Percentiles rank a stretch among this genome's conserved stretches.
phyloP scores from a whole-genome alignment of 2,888 invertebrate species.

The Spisula solida region DNA sequence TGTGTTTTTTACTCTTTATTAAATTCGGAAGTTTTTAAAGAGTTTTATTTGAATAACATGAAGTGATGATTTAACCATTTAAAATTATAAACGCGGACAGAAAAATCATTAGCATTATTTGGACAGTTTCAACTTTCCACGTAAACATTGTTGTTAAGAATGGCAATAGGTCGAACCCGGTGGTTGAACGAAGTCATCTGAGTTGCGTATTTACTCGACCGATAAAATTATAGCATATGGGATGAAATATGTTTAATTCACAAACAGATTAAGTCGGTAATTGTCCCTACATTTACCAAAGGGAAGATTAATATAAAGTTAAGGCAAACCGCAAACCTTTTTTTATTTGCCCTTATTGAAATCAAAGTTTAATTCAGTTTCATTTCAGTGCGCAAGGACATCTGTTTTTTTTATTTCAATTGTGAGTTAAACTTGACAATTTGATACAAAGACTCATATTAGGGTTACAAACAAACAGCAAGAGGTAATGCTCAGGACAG shows the following conservation, averaged over 20 bases:
- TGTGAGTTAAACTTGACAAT: neutral
- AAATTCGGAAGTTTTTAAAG: slow-evolving; percentile 40
- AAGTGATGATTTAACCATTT: slow-evolving; percentile 59
- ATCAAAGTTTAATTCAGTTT: neutral
- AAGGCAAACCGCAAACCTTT: neutral
- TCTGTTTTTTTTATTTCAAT: neutral
- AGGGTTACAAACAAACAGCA: no score
- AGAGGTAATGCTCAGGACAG: no score
- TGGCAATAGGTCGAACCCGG: slow-evolving; percentile 39
- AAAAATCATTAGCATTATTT: slow-evolving; percentile 46
- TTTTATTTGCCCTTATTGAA: neutral
- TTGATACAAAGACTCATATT: no score
- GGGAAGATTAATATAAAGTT: neutral
- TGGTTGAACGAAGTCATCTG: slow-evolving; percentile 36
- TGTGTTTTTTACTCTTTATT: neutral
- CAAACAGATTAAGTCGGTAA: neutral
- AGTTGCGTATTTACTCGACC: slow-evolving; percentile 34
- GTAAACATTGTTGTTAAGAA: slow-evolving; percentile 7
- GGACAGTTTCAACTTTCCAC: slow-evolving; percentile 48
- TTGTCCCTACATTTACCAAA: neutral
- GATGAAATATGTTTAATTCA: slow-evolving; percentile 17
- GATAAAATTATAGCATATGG: slow-evolving; percentile 31
- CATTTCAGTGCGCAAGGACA: neutral
- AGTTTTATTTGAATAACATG: slow-evolving; percentile 25
- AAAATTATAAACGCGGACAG: slow-evolving; percentile 31